These are phyloP conservation scores for Lophura swinhoii DNA, from an alignment of 2,797 vertebrate species.

Conservation along the genomic window DNA sequence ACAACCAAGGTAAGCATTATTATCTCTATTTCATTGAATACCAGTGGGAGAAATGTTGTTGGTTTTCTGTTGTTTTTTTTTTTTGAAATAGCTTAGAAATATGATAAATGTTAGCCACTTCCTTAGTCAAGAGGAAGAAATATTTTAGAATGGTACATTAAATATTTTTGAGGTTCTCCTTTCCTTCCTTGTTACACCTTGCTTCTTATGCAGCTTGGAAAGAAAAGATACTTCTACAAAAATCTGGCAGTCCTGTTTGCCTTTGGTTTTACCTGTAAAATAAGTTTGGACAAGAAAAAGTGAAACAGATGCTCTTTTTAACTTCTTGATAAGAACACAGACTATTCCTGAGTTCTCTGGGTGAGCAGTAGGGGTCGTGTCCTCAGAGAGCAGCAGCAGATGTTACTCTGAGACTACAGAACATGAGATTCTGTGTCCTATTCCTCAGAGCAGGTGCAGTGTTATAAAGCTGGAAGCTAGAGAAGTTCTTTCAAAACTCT, in stretches of 20 bases:
- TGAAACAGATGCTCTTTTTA: background rate
- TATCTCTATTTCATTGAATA: background rate
- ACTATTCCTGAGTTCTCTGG: background rate
- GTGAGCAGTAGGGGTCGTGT: background rate
- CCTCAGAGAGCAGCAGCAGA: background rate
- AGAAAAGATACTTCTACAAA: background rate
- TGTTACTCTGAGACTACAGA: background rate
- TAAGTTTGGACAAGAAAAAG: background rate
- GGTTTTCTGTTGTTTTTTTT: too few species aligned
- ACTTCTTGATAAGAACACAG: background rate
- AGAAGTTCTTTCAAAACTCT: background rate
- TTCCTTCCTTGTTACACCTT: background rate
- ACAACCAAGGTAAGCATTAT: slow-evolving; percentile 21
- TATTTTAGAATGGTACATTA: background rate
- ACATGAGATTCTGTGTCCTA: background rate
- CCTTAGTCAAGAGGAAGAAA: background rate
- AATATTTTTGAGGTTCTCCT: background rate
- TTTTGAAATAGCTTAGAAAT: background rate
- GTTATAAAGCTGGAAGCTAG: background rate
- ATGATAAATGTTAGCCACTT: background rate
- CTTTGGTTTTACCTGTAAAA: slow-evolving; percentile 17
- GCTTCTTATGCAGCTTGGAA: background rate
- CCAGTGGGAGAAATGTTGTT: background rate
- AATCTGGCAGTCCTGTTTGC: background rate
- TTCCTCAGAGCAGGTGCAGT: background rate